Conservation (phyloP, 2,113 vertebrate species). For the Astur gentilis region DNA sequence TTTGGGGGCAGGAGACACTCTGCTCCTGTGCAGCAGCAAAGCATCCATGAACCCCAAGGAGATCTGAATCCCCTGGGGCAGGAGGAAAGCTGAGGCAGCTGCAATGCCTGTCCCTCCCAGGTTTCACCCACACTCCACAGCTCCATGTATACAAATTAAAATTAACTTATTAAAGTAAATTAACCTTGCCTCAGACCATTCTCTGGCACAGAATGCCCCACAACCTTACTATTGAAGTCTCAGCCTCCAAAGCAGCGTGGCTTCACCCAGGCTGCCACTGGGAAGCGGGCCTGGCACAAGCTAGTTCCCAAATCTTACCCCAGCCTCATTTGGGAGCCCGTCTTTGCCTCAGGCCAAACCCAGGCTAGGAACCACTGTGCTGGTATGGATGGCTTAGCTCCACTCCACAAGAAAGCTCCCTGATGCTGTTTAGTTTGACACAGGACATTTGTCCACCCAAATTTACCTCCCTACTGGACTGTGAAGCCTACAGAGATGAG, state of each 20-base stretch:
- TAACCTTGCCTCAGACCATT: not conserved
- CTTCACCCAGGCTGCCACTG: not conserved
- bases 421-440: not conserved
- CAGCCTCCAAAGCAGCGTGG: not conserved
- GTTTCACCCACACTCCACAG: not conserved
- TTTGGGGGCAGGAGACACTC: not conserved
- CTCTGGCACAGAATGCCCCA: not conserved
- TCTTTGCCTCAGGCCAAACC: not conserved
- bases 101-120: not conserved
- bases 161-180: not conserved
- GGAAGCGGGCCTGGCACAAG: not conserved
- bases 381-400: not conserved
- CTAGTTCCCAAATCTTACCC: not conserved
- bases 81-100: not conserved
- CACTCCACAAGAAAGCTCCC: not conserved
- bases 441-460: not conserved
- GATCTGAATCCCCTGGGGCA: not conserved
- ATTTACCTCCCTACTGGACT: not conserved
- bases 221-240: not conserved
- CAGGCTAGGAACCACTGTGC: not conserved
- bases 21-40: not conserved
- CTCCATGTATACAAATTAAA: slow-evolving; percentile 11
- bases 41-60: not conserved
- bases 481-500: not conserved
- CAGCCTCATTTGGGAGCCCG: not conserved